Conservation (phyloP, 2,888 invertebrate genomes). For the Teleiodes luculella region DNA sequence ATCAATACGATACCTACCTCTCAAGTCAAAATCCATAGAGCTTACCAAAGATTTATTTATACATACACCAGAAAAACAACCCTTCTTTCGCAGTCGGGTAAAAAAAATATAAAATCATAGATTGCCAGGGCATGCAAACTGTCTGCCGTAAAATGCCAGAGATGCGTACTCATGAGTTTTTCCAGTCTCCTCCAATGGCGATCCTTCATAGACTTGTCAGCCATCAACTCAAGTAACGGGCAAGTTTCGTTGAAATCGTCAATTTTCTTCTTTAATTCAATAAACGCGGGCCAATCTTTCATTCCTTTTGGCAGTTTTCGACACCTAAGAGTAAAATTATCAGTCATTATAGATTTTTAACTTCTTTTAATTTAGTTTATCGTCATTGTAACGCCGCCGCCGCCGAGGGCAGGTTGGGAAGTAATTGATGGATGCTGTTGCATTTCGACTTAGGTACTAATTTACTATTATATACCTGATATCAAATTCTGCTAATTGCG, state of each 20-base stretch:
- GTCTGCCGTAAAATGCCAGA: too few species aligned
- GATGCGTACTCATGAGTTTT: constrained; percentile 58
- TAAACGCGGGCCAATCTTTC: constrained; percentile 92
- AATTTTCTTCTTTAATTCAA: constrained; percentile 91
- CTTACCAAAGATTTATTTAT: too few species aligned
- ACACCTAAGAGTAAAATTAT: constrained; percentile 82
- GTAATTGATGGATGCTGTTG: too few species aligned
- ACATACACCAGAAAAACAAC: too few species aligned
- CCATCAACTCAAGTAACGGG: constrained; percentile 91
- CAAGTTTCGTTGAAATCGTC: constrained; percentile 94
- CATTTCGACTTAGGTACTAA: neutral
- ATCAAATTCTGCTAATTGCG: constrained; percentile 90
- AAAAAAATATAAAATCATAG: too few species aligned
- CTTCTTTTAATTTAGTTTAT: too few species aligned
- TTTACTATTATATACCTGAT: constrained; percentile 71
- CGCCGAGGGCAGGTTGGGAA: too few species aligned
- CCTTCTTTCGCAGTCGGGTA: too few species aligned
- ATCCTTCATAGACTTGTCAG: constrained; percentile 90
- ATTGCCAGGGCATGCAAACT: constrained; percentile 35
- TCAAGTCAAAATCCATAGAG: too few species aligned
- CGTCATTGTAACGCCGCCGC: too few species aligned
- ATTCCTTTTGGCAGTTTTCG: constrained; percentile 89
- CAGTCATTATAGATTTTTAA: too few species aligned
- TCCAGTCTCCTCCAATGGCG: constrained; percentile 85
- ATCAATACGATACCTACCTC: too few species aligned